These are phyloP conservation scores for Corbicula japonica DNA, from an alignment of 2,888 invertebrate genomes.

Conservation along the genomic window DNA sequence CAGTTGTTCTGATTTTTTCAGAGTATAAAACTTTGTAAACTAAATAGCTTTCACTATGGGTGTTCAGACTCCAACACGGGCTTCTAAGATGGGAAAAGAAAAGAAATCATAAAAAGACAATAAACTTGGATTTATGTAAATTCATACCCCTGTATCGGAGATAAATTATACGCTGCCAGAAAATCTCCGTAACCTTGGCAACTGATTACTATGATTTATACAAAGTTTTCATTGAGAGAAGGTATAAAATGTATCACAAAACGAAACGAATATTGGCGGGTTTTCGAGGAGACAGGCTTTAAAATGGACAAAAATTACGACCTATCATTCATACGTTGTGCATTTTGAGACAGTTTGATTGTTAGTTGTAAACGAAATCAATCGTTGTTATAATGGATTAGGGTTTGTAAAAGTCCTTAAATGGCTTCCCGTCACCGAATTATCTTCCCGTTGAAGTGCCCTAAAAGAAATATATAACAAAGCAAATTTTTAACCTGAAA, in stretches of 20 bases:
- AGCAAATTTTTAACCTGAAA: no score
- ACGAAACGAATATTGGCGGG: constrained; percentile 48
- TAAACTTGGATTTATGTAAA: constrained; percentile 71
- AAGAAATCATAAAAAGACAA: constrained; percentile 63
- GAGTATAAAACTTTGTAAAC: constrained; percentile 55
- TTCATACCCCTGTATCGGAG: constrained; percentile 65
- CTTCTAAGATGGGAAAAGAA: constrained; percentile 51
- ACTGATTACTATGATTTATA: constrained; percentile 65
- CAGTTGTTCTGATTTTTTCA: constrained; percentile 48
- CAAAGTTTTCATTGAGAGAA: constrained; percentile 60
- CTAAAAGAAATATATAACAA: no score
- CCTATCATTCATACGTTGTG: constrained; percentile 43
- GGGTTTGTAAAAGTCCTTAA: no score
- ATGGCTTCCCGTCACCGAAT: no score
- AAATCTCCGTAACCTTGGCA: constrained; percentile 55
- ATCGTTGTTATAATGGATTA: no score
- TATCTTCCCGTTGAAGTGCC: no score
- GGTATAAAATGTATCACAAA: constrained; percentile 64
- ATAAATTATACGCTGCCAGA: constrained; percentile 69
- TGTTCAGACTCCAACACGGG: constrained; percentile 51
- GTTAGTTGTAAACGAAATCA: no score
- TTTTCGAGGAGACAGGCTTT: constrained; percentile 34
- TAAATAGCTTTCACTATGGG: constrained; percentile 66
- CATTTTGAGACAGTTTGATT: no score
- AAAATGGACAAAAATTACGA: constrained; percentile 51